phyloP scores from a whole-genome alignment of 2,888 invertebrate species.

The Spodoptera exigua region DNA sequence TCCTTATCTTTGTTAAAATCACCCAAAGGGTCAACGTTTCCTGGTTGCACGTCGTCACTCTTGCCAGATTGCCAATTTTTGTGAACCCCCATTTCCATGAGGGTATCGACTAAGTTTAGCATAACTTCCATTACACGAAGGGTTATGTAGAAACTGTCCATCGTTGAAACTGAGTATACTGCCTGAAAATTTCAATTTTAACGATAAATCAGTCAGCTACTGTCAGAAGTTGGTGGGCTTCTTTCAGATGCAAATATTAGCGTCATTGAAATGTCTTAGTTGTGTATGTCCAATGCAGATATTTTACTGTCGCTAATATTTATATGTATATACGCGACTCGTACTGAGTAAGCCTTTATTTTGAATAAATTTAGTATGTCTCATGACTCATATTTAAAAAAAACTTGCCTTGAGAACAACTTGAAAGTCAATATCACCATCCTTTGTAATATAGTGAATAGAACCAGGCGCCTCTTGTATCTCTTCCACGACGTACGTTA shows the following conservation, averaged over 20 bases:
- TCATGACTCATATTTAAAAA: background rate
- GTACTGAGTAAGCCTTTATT: no score
- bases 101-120: slow-evolving; percentile 96
- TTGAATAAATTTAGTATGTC: no score
- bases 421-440: slow-evolving; percentile 97
- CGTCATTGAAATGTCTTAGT: no score
- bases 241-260: no score
- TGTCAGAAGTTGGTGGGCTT: no score
- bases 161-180: slow-evolving; percentile 95
- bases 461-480: slow-evolving; percentile 96
- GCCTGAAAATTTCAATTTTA: no score
- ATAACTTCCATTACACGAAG: slow-evolving; percentile 97
- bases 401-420: slow-evolving; percentile 93
- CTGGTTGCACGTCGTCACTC: slow-evolving; percentile 79
- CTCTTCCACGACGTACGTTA: slow-evolving; percentile 95
- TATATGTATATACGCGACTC: no score
- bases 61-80: slow-evolving; percentile 86
- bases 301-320: no score
- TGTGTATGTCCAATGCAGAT: no score
- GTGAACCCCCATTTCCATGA: slow-evolving; percentile 96
- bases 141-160: slow-evolving; percentile 95
- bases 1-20: slow-evolving; percentile 84
- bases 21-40: slow-evolving; percentile 75
- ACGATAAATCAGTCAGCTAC: no score
- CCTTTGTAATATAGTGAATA: slow-evolving; percentile 96